A percentile compares a stretch with the other conserved stretches of the same genome.
Evolutionary conservation across 2,888 invertebrate species (phyloP).

Genomic region (Cataglyphis rosenhaueri): DNA sequence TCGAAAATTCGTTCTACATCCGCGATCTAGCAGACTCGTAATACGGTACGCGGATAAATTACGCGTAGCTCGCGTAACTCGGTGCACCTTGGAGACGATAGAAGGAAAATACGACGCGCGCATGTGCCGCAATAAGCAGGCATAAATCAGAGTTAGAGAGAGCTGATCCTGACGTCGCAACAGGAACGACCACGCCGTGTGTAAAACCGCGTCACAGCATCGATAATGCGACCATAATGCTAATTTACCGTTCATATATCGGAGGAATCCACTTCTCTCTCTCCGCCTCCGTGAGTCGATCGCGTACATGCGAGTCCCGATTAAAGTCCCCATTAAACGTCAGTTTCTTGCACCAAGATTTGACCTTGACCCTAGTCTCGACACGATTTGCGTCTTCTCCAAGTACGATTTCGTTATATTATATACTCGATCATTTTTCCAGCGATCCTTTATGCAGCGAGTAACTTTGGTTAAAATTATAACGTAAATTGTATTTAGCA

Average conservation of each 20-base stretch:
- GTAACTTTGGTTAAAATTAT: conserved; percentile 6
- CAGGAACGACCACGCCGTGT: conserved; percentile 75
- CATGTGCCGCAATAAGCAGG: conserved; percentile 55
- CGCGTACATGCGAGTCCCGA: conserved; percentile 42
- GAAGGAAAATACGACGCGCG: conserved; percentile 59
- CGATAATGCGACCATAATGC: conserved; percentile 83
- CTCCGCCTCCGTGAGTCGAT: conserved; percentile 28
- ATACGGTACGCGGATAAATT: conserved; percentile 64
- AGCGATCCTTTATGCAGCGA: conserved; percentile 1
- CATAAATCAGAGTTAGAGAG: conserved; percentile 82
- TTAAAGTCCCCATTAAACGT: conserved; percentile 55
- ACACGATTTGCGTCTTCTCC: conserved; percentile 64
- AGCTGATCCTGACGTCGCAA: conserved; percentile 72
- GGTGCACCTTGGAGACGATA: conserved; percentile 50
- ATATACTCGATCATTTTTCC: conserved; percentile 1
- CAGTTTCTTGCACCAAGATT: conserved; percentile 68
- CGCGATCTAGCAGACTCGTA: conserved; percentile 10
- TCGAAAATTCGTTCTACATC: conserved; percentile 47
- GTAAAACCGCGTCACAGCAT: conserved; percentile 82
- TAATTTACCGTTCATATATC: conserved; percentile 82
- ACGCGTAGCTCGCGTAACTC: conserved; percentile 63
- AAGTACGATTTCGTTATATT: conserved; percentile 27
- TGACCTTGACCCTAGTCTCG: conserved; percentile 74
- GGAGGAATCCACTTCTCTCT: conserved; percentile 49
- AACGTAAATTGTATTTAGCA: conserved; percentile 25